Base-by-base conservation (phyloP, 2,113 vertebrate genomes). In the Xiphorhynchus elegans region DNA sequence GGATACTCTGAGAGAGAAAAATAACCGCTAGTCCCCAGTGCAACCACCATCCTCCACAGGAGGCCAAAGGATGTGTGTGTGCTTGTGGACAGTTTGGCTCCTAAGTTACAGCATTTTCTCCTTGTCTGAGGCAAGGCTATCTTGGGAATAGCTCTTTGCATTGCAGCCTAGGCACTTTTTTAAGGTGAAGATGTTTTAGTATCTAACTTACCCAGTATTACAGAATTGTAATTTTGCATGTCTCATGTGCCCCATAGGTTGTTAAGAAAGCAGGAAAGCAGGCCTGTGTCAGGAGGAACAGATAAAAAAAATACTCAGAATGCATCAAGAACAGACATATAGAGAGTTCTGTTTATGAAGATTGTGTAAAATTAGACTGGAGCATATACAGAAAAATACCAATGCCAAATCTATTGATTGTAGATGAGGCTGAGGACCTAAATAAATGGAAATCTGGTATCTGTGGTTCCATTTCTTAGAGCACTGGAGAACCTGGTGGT, bases 241-340 rank as follows among this genome's bases (percentile, higher is more conserved):
- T 10, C 73, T 31, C 8, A 1, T 19, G 24, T 63, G 17, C 53
- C 21, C 29, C 2, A 6, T 28, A 39, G 53, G 23, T 68, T 67
- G 49, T 85, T 68, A 11, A 13, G 20, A 58, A 88, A 81, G 58
- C 52, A 52, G 37, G 20, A 58, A 88, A 81, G 58, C 52, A 52
- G 37, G 10, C 8, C 47, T 14, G 37, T 42, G 12, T 28, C 29
- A 69, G 60, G 40, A 83, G n/a, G n/a, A 70, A 60, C 23, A 42
- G 49, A 18, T 0, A 0, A 68, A 76, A 76, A 0, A 67, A 66
- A 35, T 50, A 25, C 7, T 0, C 3, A 49, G 42, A 82, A n/a
- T 33, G 9, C 17, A 13, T 83, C 14, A 17, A 42, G 19, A 58
- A 39, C 49, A 59, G 23, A 40, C 24, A 29, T 16, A 52, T 16